Conservation (phyloP, 2,888 invertebrate genomes). For the Drosophila tanythrix region DNA sequence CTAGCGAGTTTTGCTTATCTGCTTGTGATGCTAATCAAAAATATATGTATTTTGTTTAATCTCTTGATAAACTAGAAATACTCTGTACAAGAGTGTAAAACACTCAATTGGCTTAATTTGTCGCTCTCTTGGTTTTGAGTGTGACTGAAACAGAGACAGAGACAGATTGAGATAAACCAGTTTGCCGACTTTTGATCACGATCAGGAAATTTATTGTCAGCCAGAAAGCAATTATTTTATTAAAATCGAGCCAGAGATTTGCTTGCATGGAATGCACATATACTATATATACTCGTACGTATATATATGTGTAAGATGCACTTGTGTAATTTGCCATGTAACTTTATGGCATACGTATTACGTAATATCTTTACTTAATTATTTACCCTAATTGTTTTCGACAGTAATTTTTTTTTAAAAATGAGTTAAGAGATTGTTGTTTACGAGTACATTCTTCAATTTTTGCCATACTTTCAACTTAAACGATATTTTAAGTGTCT, state of each 20-base stretch:
- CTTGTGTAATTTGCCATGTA: background rate
- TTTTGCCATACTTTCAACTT: background rate
- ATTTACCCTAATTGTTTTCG: background rate
- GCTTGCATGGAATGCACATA: slow-evolving; percentile 1
- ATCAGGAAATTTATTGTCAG: slow-evolving; percentile 26
- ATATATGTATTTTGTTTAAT: no score
- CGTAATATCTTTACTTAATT: background rate
- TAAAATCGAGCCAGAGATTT: slow-evolving; percentile 4
- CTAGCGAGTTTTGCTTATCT: no score
- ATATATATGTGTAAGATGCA: background rate
- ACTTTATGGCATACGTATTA: background rate
- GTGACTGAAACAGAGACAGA: background rate
- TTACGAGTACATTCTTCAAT: background rate
- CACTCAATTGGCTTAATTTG: slow-evolving; percentile 32
- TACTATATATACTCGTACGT: background rate
- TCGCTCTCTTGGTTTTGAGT: slow-evolving; percentile 16
- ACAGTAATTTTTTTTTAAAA: background rate
- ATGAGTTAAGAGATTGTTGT: background rate
- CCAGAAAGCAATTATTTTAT: slow-evolving; percentile 32
- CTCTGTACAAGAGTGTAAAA: background rate
- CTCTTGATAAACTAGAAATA: background rate
- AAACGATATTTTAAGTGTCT: background rate
- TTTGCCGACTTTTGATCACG: slow-evolving; percentile 24
- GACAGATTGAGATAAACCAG: slow-evolving; percentile 22
- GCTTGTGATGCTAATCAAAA: background rate